phyloP scores from a whole-genome alignment of 2,797 vertebrate species.

The Microchirus variegatus region DNA sequence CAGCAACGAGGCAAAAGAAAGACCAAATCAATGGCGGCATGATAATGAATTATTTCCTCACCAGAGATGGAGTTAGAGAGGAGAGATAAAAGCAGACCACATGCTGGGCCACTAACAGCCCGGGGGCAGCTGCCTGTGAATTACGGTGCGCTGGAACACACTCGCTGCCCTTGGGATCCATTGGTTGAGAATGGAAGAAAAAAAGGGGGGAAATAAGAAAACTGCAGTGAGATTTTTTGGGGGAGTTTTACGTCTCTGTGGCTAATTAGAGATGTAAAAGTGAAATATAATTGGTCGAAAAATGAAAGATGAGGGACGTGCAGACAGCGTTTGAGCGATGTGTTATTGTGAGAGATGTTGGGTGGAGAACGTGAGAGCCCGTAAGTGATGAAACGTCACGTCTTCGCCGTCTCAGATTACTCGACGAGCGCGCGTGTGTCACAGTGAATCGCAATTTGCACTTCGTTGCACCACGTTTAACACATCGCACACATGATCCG shows the following conservation, averaged over 20 bases:
- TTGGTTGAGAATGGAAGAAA: slow-evolving; percentile 45
- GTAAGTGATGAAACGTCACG: no score
- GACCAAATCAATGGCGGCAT: slow-evolving; percentile 67
- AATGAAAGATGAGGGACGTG: slow-evolving; percentile 55
- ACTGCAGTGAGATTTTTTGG: slow-evolving; percentile 37
- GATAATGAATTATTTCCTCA: slow-evolving; percentile 75
- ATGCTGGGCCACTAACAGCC: slow-evolving; percentile 72
- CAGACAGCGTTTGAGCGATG: neutral
- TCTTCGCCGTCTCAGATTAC: no score
- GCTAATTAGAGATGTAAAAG: slow-evolving; percentile 68
- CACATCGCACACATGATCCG: slow-evolving; percentile 14
- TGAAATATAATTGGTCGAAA: slow-evolving; percentile 63
- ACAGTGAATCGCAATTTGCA: no score
- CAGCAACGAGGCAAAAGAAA: slow-evolving; percentile 45
- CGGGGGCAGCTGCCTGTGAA: slow-evolving; percentile 59
- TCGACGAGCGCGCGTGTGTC: neutral
- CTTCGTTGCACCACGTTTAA: slow-evolving; percentile 22
- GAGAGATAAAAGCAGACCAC: slow-evolving; percentile 78
- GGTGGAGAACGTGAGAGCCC: slow-evolving; percentile 12
- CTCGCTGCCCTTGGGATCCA: slow-evolving; percentile 56
- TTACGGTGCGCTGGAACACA: slow-evolving; percentile 58
- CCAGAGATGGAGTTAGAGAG: slow-evolving; percentile 62
- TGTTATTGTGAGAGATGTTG: slow-evolving; percentile 65
- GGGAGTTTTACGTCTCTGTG: slow-evolving; percentile 59
- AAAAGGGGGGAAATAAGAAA: slow-evolving; percentile 40